A percentile compares a stretch with the other conserved stretches of the same genome.
phyloP scores from a whole-genome alignment of 2,888 invertebrate genomes.

The Digitonthophagus gazella region DNA sequence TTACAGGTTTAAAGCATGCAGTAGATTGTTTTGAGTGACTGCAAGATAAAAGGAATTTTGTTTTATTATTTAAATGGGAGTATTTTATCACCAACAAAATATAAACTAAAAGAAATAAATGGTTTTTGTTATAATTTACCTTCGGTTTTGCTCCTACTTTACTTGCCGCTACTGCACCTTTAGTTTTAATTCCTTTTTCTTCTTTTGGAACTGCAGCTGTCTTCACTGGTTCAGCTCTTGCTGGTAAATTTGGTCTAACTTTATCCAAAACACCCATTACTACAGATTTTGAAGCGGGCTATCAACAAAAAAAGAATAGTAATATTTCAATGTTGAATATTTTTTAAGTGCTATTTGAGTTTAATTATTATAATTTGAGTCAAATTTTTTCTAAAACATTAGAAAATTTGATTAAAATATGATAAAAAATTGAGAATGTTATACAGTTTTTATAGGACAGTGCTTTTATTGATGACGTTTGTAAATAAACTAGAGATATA shows the following conservation, averaged over 20 bases:
- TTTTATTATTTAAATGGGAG: neutral
- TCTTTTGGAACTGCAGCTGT: constrained; percentile 54
- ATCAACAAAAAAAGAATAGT: too few relatives aligned
- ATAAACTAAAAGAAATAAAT: neutral
- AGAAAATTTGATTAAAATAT: too few relatives aligned
- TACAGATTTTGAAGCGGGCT: constrained; percentile 73
- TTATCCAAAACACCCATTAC: constrained; percentile 82
- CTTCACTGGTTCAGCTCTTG: constrained; percentile 71
- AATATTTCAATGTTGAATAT: too few relatives aligned
- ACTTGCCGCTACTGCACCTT: constrained; percentile 55
- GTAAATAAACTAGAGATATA: too few relatives aligned
- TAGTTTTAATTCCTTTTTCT: constrained; percentile 59
- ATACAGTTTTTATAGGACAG: too few relatives aligned
- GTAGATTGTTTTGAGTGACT: constrained; percentile 9
- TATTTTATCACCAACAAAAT: neutral
- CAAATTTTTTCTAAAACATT: too few relatives aligned
- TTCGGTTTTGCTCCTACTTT: constrained; percentile 57
- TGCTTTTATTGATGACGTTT: too few relatives aligned
- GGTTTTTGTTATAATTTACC: constrained; percentile 41
- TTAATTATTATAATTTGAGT: too few relatives aligned
- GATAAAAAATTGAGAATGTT: too few relatives aligned
- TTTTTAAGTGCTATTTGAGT: constrained; percentile 2
- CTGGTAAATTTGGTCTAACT: constrained; percentile 77
- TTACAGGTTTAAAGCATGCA: constrained; percentile 4
- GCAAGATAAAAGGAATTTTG: neutral